A percentile compares a stretch with the other conserved stretches of the same genome.
Conservation (phyloP, 2,888 invertebrate species). For the Artemia sinica region DNA sequence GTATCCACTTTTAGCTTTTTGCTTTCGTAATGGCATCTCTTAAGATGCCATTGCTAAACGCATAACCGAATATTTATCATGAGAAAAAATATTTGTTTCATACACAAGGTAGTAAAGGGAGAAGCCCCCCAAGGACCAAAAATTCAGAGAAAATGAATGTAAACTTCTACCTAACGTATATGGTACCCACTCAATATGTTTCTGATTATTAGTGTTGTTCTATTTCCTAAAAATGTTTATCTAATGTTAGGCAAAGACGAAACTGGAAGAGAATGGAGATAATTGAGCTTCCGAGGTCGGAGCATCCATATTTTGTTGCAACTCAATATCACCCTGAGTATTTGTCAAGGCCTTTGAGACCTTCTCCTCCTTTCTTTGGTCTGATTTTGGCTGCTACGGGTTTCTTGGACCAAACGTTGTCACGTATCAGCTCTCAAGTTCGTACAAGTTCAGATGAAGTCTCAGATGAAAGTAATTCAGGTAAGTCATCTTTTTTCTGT, state of each 20-base stretch:
- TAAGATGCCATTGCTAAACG: too few relatives aligned
- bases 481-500: neutral
- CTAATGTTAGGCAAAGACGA: conserved; percentile 44
- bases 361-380: conserved; percentile 89
- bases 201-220: too few relatives aligned
- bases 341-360: conserved; percentile 68
- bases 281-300: conserved; percentile 50
- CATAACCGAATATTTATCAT: too few relatives aligned
- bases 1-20: too few relatives aligned
- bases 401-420: conserved; percentile 41
- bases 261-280: conserved; percentile 83
- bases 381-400: conserved; percentile 73
- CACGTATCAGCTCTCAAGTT: neutral
- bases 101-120: too few relatives aligned
- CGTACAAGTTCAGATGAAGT: conserved; percentile 1
- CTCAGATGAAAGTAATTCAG: conserved; percentile 1
- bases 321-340: conserved; percentile 99
- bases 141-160: too few relatives aligned
- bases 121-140: too few relatives aligned
- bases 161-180: too few relatives aligned
- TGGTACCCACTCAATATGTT: too few relatives aligned
- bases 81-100: too few relatives aligned
- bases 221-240: too few relatives aligned
- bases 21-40: too few relatives aligned
- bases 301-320: conserved; percentile 80